Percentiles rank a stretch among this genome's conserved stretches.
Evolutionary conservation across 2,888 invertebrate species (phyloP).

Genomic region (Metallyticus violacea): DNA sequence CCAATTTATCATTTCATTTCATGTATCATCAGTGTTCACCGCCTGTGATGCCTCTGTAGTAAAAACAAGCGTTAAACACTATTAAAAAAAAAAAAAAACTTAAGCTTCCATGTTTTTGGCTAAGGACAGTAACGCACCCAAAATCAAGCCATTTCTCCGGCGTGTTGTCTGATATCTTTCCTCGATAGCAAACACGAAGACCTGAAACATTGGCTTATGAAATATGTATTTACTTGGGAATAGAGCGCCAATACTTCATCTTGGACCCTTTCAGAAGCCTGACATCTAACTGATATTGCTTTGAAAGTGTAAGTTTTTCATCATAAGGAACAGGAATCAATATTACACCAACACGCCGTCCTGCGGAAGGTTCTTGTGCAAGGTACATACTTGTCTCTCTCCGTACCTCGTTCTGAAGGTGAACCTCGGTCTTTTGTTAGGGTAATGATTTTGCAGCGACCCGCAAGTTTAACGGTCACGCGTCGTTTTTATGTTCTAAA

Average conservation of each 20-base stretch:
- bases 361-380: not conserved
- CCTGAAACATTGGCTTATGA: not conserved
- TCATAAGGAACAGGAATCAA: not conserved
- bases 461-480: not conserved
- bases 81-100: too few relatives aligned
- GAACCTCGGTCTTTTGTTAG: not conserved
- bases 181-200: not conserved
- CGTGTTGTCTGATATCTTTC: too few relatives aligned
- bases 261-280: not conserved
- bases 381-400: not conserved
- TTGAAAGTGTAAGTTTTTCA: not conserved
- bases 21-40: too few relatives aligned
- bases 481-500: too few relatives aligned
- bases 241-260: not conserved
- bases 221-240: not conserved
- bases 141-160: too few relatives aligned
- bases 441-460: not conserved
- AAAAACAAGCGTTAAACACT: too few relatives aligned
- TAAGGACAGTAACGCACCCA: too few relatives aligned
- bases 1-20: too few relatives aligned
- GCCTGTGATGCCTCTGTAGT: too few relatives aligned
- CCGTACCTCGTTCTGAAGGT: not conserved
- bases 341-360: not conserved
- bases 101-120: too few relatives aligned
- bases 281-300: not conserved